Evolutionary conservation across 2,888 invertebrate species (phyloP).

Genomic region (Amiota mariae): DNA sequence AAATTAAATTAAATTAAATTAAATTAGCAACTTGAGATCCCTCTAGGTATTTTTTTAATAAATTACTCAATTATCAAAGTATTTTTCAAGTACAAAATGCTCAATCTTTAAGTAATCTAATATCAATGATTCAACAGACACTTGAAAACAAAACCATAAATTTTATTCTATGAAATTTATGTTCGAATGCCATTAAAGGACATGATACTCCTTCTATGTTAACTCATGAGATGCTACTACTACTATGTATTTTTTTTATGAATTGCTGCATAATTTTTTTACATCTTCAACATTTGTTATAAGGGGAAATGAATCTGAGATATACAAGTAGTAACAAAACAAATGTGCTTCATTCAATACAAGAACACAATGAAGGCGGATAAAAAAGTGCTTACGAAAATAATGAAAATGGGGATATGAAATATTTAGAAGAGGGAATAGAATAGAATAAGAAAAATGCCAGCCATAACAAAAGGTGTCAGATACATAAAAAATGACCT

Average conservation of each 20-base stretch:
- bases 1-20: no score
- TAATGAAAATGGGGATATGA: neutral
- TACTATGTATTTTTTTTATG: constrained; percentile 52
- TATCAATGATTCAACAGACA: no score
- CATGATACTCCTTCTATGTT: no score
- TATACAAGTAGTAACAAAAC: constrained; percentile 58
- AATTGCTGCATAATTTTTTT: constrained; percentile 62
- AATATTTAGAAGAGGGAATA: neutral
- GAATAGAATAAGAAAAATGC: constrained; percentile 15
- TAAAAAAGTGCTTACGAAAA: neutral
- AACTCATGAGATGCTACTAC: no score
- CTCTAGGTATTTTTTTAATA: no score
- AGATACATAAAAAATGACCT: constrained; percentile 23
- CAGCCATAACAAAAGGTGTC: constrained; percentile 20
- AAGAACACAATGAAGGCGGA: neutral
- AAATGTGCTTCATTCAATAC: neutral
- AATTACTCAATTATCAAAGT: no score
- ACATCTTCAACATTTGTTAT: neutral
- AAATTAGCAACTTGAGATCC: no score
- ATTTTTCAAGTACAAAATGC: no score
- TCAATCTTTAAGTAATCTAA: no score
- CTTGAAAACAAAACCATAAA: no score
- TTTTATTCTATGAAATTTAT: no score
- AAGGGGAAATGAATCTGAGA: constrained; percentile 63
- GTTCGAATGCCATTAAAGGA: no score